Percentiles rank a stretch among this genome's conserved stretches.
phyloP scores from a whole-genome alignment of 2,797 vertebrate species.

The Xenops minutus region DNA sequence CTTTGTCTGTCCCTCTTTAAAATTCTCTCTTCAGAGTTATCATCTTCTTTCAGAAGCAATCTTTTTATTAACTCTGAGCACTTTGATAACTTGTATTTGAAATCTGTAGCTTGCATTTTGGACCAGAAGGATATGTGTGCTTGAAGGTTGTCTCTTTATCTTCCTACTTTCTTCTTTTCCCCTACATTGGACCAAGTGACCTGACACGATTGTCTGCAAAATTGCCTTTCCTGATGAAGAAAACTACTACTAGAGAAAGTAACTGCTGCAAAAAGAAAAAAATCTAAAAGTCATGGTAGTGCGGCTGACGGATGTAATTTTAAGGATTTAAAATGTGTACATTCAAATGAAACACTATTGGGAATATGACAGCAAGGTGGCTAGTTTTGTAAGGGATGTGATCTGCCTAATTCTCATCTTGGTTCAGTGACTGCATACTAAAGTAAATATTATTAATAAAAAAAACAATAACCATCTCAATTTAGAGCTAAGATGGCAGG shows the following conservation, averaged over 20 bases:
- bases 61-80: background rate
- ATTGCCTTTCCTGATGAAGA: background rate
- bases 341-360: background rate
- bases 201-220: background rate
- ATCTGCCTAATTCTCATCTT: background rate
- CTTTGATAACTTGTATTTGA: background rate
- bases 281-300: background rate
- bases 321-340: rapidly evolving
- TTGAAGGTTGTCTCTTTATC: background rate
- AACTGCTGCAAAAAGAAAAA: background rate
- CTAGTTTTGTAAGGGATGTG: background rate
- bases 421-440: background rate
- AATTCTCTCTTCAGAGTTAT: background rate
- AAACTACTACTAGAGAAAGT: background rate
- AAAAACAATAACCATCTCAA: too few species aligned
- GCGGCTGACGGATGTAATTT: background rate
- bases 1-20: background rate
- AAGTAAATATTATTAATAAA: background rate
- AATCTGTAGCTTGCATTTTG: background rate
- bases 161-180: background rate
- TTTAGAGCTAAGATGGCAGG: background rate
- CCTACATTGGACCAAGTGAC: background rate
- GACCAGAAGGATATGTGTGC: background rate
- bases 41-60: background rate
- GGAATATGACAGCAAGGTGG: background rate